Evolutionary conservation across 2,113 vertebrate species (phyloP).

Genomic region (Clarias magur): DNA sequence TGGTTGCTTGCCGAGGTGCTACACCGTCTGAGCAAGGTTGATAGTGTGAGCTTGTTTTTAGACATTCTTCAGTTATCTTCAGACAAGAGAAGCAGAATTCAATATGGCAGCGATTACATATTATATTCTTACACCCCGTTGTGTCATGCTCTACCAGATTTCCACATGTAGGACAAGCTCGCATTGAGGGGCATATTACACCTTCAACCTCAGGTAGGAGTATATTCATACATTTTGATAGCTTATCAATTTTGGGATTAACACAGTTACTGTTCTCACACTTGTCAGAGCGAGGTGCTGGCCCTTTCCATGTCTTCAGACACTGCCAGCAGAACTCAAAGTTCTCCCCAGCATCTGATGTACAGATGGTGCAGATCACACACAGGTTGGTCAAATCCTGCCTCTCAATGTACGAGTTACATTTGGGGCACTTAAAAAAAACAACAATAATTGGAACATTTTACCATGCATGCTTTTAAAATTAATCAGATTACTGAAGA

Average conservation of each 20-base stretch:
- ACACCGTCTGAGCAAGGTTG: constrained; percentile 63
- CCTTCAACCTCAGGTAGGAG: constrained; percentile 32
- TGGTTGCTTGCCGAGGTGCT: constrained; percentile 67
- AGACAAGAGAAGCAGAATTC: constrained; percentile 78
- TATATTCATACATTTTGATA: constrained; percentile 40
- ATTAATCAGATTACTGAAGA: not conserved
- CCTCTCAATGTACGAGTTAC: constrained; percentile 63
- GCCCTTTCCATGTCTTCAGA: constrained; percentile 66
- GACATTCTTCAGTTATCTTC: constrained; percentile 63
- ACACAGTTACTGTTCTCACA: constrained; percentile 65
- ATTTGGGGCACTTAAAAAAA: constrained; percentile 68
- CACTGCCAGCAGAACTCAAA: constrained; percentile 74
- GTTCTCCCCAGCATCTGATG: not conserved
- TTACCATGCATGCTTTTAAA: not conserved
- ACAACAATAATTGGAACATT: not conserved
- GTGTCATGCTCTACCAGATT: constrained; percentile 66
- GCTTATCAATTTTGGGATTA: constrained; percentile 60
- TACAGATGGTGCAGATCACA: constrained; percentile 66
- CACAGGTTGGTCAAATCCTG: constrained; percentile 62
- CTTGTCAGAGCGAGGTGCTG: constrained; percentile 62
- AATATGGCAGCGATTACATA: constrained; percentile 67
- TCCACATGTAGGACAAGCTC: constrained; percentile 74
- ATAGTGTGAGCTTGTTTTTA: constrained; percentile 53
- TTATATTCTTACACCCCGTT: constrained; percentile 72
- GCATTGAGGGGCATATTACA: constrained; percentile 62